Percentiles rank a stretch among this genome's conserved stretches.
These are phyloP conservation scores for Halichoerus grypus DNA, from an alignment of 2,113 vertebrate genomes.

Conservation along the genomic window DNA sequence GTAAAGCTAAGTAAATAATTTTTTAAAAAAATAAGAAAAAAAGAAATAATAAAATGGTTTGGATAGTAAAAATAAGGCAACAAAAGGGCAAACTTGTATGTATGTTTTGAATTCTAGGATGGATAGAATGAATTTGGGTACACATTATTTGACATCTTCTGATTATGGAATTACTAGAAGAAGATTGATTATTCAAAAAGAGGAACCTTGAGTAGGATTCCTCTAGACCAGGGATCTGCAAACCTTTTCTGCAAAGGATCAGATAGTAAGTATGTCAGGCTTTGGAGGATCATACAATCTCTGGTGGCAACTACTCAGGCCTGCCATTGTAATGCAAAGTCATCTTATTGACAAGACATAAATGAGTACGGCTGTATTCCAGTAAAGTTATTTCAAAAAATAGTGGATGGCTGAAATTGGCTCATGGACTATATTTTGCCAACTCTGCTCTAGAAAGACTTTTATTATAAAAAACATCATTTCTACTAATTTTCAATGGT, in stretches of 20 bases:
- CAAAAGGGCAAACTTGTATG: neutral
- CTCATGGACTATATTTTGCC: neutral
- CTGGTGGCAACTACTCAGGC: neutral
- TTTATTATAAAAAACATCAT: neutral
- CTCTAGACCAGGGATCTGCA: neutral
- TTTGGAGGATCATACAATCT: rapidly evolving
- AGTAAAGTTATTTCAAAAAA: neutral
- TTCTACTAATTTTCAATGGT: neutral
- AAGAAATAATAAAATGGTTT: neutral
- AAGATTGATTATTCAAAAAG: neutral
- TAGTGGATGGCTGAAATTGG: neutral
- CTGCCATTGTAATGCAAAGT: neutral
- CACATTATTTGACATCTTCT: neutral
- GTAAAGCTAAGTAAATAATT: neutral
- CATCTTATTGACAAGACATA: neutral
- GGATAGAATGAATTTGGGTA: neutral
- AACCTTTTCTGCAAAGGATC: neutral
- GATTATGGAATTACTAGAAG: neutral
- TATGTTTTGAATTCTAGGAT: neutral
- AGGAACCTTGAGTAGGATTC: neutral
- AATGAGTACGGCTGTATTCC: neutral
- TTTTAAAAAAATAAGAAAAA: neutral
- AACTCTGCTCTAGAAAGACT: neutral
- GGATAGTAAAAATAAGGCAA: neutral
- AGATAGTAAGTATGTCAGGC: neutral